Conservation (phyloP, 2,113 vertebrate genomes). For the Lamprologus tigripictilis region DNA sequence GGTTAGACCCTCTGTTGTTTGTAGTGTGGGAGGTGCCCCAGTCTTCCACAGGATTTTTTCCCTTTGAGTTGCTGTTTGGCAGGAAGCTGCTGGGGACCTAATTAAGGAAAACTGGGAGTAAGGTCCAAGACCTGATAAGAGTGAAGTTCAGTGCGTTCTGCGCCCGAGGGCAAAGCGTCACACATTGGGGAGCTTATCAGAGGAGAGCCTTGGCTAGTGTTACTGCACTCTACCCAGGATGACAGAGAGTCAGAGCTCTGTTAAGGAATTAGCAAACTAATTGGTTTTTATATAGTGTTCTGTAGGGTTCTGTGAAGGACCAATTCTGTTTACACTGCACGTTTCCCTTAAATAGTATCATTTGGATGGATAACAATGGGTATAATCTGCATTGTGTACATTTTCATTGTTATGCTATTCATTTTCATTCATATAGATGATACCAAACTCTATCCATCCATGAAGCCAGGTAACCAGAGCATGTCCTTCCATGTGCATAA, state of each 20-base stretch:
- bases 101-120: neutral
- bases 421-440: neutral
- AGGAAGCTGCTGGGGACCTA: neutral
- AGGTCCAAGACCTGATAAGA: neutral
- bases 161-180: neutral
- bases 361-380: neutral
- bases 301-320: neutral
- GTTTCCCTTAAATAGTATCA: neutral
- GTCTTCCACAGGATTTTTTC: neutral
- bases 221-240: neutral
- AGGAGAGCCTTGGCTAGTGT: neutral
- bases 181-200: neutral
- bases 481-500: neutral
- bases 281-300: neutral
- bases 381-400: neutral
- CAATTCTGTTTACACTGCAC: neutral
- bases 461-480: neutral
- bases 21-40: neutral
- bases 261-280: neutral
- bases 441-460: neutral
- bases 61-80: neutral
- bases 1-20: neutral
- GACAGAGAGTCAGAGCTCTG: neutral
- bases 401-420: neutral
- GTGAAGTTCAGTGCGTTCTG: neutral